A percentile compares a stretch with the other conserved stretches of the same genome.
Evolutionary conservation across 2,888 invertebrate genomes (phyloP).

Genomic region (Harpalus rubripes): DNA sequence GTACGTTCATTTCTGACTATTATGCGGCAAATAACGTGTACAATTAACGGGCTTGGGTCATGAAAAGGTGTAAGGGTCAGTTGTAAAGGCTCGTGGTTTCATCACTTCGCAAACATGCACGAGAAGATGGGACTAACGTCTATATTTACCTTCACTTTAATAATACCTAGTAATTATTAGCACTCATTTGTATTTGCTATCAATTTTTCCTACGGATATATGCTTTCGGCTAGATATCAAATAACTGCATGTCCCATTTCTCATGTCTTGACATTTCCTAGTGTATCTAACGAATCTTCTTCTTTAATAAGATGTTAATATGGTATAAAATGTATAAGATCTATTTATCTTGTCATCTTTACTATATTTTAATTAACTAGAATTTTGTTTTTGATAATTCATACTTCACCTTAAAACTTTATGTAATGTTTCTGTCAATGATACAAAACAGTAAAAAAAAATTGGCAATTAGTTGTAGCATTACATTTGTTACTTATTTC

Average conservation of each 20-base stretch:
- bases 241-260: conserved; percentile 21
- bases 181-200: conserved; percentile 47
- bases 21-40: conserved; percentile 43
- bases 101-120: conserved; percentile 47
- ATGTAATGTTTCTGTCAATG: no score
- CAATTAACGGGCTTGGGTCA: conserved; percentile 50
- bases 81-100: conserved; percentile 50
- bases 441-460: no score
- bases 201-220: conserved; percentile 14
- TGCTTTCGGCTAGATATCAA: conserved; percentile 39
- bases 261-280: neutral
- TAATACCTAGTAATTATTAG: conserved; percentile 44
- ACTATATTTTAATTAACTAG: no score
- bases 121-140: conserved; percentile 37
- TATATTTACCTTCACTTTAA: conserved; percentile 56
- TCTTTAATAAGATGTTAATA: neutral
- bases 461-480: no score
- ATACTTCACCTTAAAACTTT: no score
- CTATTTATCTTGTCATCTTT: no score
- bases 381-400: no score
- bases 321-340: no score
- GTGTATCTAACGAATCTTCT: neutral
- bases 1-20: conserved; percentile 22
- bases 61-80: conserved; percentile 58
- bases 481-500: no score